Conservation (phyloP, 2,797 vertebrate species). For the Syngnathus rostellatus region DNA sequence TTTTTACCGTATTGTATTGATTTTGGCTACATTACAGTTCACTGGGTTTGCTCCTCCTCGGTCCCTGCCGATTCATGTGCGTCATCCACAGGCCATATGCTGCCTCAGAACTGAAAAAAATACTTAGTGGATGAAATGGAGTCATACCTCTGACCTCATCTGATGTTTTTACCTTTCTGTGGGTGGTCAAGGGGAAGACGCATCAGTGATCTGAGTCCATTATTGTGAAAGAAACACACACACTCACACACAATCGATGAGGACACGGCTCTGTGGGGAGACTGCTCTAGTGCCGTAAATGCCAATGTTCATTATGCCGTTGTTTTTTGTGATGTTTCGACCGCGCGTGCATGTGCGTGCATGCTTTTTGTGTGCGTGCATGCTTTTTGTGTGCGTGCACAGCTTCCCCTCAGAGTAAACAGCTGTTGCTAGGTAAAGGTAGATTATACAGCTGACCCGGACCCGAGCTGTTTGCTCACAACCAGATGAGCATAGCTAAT, state of each 20-base stretch:
- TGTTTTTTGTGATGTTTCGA: conserved; percentile 9
- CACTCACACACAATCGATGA: conserved; percentile 13
- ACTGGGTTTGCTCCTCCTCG: conserved; percentile 11
- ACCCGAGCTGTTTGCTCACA: conserved; percentile 56
- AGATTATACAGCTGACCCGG: conserved; percentile 41
- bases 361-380: conserved; percentile 12
- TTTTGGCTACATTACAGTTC: conserved; percentile 14
- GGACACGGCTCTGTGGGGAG: not conserved
- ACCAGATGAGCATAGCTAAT: conserved; percentile 33
- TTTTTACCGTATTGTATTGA: conserved; percentile 21
- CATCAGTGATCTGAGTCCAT: conserved; percentile 9
- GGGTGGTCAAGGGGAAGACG: conserved; percentile 10
- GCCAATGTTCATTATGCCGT: too few relatives aligned
- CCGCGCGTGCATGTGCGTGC: conserved; percentile 16
- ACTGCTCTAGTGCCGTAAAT: not conserved
- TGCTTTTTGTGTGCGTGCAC: conserved; percentile 13
- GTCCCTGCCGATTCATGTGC: conserved; percentile 17
- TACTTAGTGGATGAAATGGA: conserved; percentile 34
- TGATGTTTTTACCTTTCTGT: conserved; percentile 6
- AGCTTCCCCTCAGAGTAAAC: conserved; percentile 44
- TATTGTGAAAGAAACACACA: conserved; percentile 1
- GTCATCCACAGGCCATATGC: conserved; percentile 41
- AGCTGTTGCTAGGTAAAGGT: conserved; percentile 67
- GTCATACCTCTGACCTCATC: conserved; percentile 36
- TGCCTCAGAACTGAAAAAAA: conserved; percentile 33